Conservation (phyloP, 1,140 invertebrate species). For the Zaprionus taronus region DNA sequence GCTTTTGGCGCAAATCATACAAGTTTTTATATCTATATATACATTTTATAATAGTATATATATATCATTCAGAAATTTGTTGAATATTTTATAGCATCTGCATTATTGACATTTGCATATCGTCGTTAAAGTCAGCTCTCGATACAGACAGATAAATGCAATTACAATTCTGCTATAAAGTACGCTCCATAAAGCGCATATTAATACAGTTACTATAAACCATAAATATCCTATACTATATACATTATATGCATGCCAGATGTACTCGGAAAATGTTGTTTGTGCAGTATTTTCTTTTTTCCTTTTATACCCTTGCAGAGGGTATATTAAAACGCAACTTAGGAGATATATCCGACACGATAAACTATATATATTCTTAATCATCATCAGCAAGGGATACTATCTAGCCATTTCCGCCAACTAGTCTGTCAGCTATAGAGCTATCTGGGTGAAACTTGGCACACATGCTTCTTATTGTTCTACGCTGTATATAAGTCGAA, state of each 20-base stretch:
- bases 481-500: too few species aligned
- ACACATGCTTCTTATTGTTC: too few species aligned
- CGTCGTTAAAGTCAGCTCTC: not conserved
- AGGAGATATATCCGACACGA: too few species aligned
- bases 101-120: not conserved
- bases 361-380: not conserved
- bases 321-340: not conserved
- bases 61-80: too few species aligned
- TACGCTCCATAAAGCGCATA: slow-evolving; percentile 25
- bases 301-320: slow-evolving; percentile 11
- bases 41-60: too few species aligned
- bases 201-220: slow-evolving; percentile 7
- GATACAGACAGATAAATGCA: not conserved
- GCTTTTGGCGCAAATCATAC: not conserved
- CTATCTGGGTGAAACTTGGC: too few species aligned
- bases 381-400: slow-evolving; percentile 30
- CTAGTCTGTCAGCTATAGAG: too few species aligned
- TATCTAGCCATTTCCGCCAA: slow-evolving; percentile 11
- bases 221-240: slow-evolving; percentile 2
- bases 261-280: slow-evolving; percentile 7
- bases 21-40: not conserved
- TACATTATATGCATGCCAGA: slow-evolving; percentile 50
- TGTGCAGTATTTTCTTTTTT: slow-evolving; percentile 1
- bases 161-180: slow-evolving; percentile 47
- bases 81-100: too few species aligned